These are phyloP conservation scores for Perca schrenkii DNA, from an alignment of 2,113 vertebrate genomes.

Conservation along the genomic window DNA sequence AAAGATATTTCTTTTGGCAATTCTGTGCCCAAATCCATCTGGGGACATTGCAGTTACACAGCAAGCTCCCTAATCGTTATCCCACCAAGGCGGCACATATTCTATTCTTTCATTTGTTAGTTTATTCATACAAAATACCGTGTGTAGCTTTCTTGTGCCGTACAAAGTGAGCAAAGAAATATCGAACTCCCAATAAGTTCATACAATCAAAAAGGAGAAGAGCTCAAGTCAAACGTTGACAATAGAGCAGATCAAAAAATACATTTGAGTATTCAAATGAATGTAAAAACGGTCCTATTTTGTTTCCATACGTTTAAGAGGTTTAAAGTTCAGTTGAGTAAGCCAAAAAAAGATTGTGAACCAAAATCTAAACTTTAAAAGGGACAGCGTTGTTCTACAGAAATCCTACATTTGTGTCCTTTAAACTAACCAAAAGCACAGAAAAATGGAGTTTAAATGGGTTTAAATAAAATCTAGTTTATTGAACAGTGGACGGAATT, in stretches of 20 bases:
- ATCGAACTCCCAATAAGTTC: not conserved
- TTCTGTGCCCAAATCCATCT: not conserved
- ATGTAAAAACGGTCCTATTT: not conserved
- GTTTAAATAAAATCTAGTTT: not conserved
- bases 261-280: not conserved
- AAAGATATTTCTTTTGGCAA: no score
- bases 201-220: not conserved
- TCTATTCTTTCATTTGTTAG: no score
- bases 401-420: not conserved
- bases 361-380: no score
- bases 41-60: no score
- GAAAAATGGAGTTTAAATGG: not conserved
- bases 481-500: rapidly evolving
- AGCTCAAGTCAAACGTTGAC: not conserved
- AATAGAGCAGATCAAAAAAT: not conserved
- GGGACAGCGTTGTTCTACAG: no score
- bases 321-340: not conserved
- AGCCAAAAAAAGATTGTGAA: not conserved
- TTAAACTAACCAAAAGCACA: not conserved
- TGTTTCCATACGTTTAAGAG: not conserved
- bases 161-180: not conserved
- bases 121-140: not conserved
- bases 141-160: not conserved
- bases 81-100: no score
- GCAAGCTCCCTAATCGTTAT: no score